Evolutionary conservation across 2,113 vertebrate species (phyloP), one percentile per base, ranked within the genome.

Genomic region (Crypturellus undulatus): DNA sequence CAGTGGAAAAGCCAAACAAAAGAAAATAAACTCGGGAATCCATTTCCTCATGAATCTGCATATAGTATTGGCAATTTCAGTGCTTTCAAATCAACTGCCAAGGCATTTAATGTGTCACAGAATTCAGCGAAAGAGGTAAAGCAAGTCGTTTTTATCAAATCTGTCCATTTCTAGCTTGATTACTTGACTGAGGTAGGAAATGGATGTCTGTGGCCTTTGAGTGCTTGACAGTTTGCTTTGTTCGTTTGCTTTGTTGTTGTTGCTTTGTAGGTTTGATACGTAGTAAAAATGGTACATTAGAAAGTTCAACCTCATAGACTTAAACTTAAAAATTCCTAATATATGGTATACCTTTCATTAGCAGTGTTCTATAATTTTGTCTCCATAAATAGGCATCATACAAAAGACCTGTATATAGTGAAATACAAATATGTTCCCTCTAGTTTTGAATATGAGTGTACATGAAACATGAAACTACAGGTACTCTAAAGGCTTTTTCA

Each of bases 1-100:
- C 97, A 98, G 19, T 97, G 98, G 97, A 98, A 98, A 97, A 97
- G 86, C 89, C 97, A 98, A 96, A 96, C 97, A 92, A 98, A 98
- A 93, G 98, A 98, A 92, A 98, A 97, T 90, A 98, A 98, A 93
- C 77, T 93, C 79, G 97, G 96, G 34, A 95, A 93, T 96, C 85
- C 42, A 4, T 98, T 98, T 92, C 42, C 96, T 94, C 96, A 92
- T 92, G 97, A 98, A 32, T 97, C 97, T 95, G 32, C 96, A 13
- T 97, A 95, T 24, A 70, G 95, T 89, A 94, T 97, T 96, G 96
- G 96, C 62, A 98, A 80, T 94, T 98, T 97, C 85, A 97, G 94
- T 96, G 84, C 97, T 96, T 98, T 98, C 89, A 97, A 96, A 87
- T 96, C 97, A 93, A 77, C 95, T 94, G 65, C 96, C 80, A 98